Evolutionary conservation across 2,888 invertebrate genomes (phyloP), one percentile per base, ranked within the genome.

Genomic region (Sphaeridia pumilis): DNA sequence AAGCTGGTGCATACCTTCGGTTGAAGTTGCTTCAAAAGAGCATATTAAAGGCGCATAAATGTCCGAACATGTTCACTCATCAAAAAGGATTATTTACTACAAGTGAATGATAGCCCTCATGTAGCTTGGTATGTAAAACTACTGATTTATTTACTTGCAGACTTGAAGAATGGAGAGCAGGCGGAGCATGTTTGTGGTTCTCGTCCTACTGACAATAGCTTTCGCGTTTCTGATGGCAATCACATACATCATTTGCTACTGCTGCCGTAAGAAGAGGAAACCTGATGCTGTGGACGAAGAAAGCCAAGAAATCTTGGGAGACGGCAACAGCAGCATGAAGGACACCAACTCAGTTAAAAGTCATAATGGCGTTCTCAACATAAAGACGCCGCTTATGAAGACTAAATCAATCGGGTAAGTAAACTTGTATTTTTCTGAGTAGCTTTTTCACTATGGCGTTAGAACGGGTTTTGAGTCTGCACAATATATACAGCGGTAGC

Each of bases 231-330:
- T 56, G 31, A 62, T 64, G 59, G 60, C 62, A 47, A 52, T 64
- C 25, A 54, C 58, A 20, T 64, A 62, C 55, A 55, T 64, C 41
- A 54, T 64, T 24, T 64, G 60, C 48, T 62, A 62, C 50, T 64
- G 60, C 43, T 64, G 64, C 49, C 62, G 64, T 14, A 64, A 63
- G 58, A 53, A 60, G 49, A 49, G 61, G 38, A 64, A 64, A 44
- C 48, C 54, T 28, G 64, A 59, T 17, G 20, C 38, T 12, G 62
- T 56, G 31, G 64, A 64, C 54, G 64, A 64, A 45, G 64, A 64
- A 46, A 61, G 62, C 54, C 64, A 64, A 56, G 64, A 62, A 44
- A 64, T 64, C 28, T 59, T 64, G n/a, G 60, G 49, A 27, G 64
- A 64, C 53, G 64, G 64, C 43, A 61, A 56, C 43, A 60, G 61